These are phyloP conservation scores for Mimas tiliae DNA, from an alignment of 2,888 invertebrate genomes.

Conservation along the genomic window DNA sequence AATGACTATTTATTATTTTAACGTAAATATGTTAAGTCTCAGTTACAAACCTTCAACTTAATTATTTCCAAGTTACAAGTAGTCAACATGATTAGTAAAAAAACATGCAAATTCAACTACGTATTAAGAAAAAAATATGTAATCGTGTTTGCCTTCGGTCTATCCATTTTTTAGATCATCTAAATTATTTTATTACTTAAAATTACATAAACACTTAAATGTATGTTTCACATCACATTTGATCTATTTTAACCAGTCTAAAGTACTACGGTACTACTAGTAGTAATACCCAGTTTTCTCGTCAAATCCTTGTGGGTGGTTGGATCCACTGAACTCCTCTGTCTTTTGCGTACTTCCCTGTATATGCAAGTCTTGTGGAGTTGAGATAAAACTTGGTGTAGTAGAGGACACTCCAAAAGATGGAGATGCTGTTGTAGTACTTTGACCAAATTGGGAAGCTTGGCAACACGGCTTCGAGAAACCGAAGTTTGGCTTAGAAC, in stretches of 20 bases:
- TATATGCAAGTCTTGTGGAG: background rate
- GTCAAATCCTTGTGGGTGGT: slow-evolving; percentile 69
- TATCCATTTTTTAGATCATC: background rate
- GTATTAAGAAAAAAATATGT: background rate
- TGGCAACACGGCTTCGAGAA: slow-evolving; percentile 24
- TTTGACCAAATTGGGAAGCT: slow-evolving; percentile 13
- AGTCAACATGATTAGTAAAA: slow-evolving; percentile 5
- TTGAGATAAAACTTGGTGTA: background rate
- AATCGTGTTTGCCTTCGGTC: background rate
- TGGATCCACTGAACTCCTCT: slow-evolving; percentile 65
- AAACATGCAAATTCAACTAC: background rate
- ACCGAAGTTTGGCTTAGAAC: slow-evolving; percentile 26
- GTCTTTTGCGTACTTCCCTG: slow-evolving; percentile 38
- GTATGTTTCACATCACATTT: slow-evolving; percentile 6
- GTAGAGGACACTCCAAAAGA: background rate
- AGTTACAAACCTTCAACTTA: background rate
- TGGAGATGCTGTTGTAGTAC: background rate
- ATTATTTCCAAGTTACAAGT: slow-evolving; percentile 5
- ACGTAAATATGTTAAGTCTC: background rate
- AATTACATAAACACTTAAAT: slow-evolving; percentile 20
- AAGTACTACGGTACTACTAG: slow-evolving; percentile 56
- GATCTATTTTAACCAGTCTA: slow-evolving; percentile 14
- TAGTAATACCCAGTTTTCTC: slow-evolving; percentile 73
- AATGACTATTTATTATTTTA: background rate
- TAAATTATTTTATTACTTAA: background rate